Conservation (phyloP, 1,140 invertebrate genomes). For the Drosophila auraria region DNA sequence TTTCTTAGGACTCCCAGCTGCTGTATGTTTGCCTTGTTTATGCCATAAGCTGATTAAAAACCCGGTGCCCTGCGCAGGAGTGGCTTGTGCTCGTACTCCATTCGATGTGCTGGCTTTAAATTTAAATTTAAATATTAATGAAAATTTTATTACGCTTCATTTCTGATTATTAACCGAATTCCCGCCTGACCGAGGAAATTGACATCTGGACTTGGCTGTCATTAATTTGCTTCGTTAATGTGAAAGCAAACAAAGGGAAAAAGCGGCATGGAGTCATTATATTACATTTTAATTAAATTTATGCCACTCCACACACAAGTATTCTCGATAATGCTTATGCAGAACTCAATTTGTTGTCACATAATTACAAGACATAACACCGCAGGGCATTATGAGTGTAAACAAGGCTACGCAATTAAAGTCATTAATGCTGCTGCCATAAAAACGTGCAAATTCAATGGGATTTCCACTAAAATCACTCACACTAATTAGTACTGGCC, state of each 20-base stretch:
- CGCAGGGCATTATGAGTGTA: constrained; percentile 32
- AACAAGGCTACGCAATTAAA: constrained; percentile 30
- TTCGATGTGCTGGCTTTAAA: constrained; percentile 9
- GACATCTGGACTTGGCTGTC: constrained; percentile 52
- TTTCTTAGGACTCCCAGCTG: constrained; percentile 22
- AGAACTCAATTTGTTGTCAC: constrained; percentile 58
- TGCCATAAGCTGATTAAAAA: constrained; percentile 18
- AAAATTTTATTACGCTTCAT: constrained; percentile 28
- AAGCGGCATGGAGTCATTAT: constrained; percentile 51
- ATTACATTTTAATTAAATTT: constrained; percentile 61
- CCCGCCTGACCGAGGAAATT: constrained; percentile 37
- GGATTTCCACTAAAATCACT: constrained; percentile 30
- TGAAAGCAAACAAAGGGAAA: constrained; percentile 46
- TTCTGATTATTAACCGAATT: constrained; percentile 26
- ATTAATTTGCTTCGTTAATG: constrained; percentile 56
- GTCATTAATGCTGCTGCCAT: constrained; percentile 13
- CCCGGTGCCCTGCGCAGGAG: neutral
- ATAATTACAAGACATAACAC: constrained; percentile 65
- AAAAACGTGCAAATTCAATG: constrained; percentile 31
- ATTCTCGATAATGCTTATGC: constrained; percentile 46
- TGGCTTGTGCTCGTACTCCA: neutral
- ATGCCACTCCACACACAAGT: constrained; percentile 29
- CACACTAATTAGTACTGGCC: constrained; percentile 19
- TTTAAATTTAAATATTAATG: constrained; percentile 29
- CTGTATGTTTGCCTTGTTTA: constrained; percentile 20